Evolutionary conservation across 2,888 invertebrate species (phyloP), one percentile per base, ranked within the genome.

Genomic region (Pammene aurita): DNA sequence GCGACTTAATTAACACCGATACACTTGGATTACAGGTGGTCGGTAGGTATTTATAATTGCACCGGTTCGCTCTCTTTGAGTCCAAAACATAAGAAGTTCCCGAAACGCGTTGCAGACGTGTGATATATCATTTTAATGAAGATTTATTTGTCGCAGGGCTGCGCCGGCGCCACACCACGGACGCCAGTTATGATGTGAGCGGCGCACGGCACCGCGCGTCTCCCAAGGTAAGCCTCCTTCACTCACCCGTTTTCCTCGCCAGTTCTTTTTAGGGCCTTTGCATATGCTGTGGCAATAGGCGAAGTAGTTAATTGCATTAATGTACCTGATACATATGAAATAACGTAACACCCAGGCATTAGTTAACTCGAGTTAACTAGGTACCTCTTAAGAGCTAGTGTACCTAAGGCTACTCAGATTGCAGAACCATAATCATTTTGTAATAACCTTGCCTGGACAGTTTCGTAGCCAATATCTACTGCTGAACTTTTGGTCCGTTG

Each of bases 181-280:
- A 76, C 82, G 86, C 85, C 85, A 83, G 90, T 84, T 88, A 92
- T 92, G 91, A 92, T 92, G 92, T 92, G 86, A 91, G 82, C 90
- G 85, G 90, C 88, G 88, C 86, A 84, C 83, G 84, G 84, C 84
- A 76, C 81, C 81, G 87, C 86, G 86, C 86, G 82, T 85, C 86
- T 88, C 80, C 85, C 88, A 92, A 92, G 92, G 92, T 91, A 85
- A 90, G 87, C 84, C 65, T 77, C 79, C 75, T 70, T 75, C 72
- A 75, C 74, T 73, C 70, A 42, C 57, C 61, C 62, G 70, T 73
- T 78, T 75, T 80, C 78, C 77, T 72, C 74, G 67, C 14, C 64
- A 63, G 67, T 54, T 65, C 60, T 67, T 69, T 64, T 54, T 69
- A 65, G 69, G 65, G 57, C 69, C 65, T 65, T 69, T 69, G 48